Percentiles rank a stretch among this genome's conserved stretches.
Evolutionary conservation across 1,140 invertebrate species (phyloP).

Genomic region (Agrilus planipennis): DNA sequence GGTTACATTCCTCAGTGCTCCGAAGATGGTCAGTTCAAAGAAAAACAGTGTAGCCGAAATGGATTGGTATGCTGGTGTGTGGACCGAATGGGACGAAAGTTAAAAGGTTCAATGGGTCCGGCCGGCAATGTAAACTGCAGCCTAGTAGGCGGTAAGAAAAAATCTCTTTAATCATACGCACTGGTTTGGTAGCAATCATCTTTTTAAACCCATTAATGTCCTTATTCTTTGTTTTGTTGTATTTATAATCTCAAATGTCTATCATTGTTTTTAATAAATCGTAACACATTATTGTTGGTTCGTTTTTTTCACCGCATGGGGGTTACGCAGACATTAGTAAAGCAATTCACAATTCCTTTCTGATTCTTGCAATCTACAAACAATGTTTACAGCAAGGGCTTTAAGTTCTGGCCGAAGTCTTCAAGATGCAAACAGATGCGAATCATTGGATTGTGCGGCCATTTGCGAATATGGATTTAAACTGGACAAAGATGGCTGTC

Average conservation of each 20-base stretch:
- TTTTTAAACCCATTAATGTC: too few species aligned
- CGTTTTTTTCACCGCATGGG: too few species aligned
- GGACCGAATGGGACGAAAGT: slow-evolving; percentile 58
- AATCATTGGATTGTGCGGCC: slow-evolving; percentile 55
- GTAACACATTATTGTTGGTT: too few species aligned
- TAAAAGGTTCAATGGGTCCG: slow-evolving; percentile 65
- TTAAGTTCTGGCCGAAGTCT: slow-evolving; percentile 37
- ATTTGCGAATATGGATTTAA: slow-evolving; percentile 77
- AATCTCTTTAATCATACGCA: too few species aligned
- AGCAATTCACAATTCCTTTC: too few species aligned
- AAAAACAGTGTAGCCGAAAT: slow-evolving; percentile 68
- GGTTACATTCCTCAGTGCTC: slow-evolving; percentile 75
- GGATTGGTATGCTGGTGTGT: slow-evolving; percentile 81
- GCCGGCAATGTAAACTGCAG: slow-evolving; percentile 54
- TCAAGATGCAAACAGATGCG: slow-evolving; percentile 34
- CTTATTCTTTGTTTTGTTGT: too few species aligned
- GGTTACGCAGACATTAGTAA: too few species aligned
- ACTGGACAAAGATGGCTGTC: slow-evolving; percentile 62
- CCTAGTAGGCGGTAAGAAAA: slow-evolving; percentile 29
- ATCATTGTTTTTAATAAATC: too few species aligned
- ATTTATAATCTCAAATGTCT: too few species aligned
- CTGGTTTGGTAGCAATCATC: too few species aligned
- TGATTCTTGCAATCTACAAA: not conserved
- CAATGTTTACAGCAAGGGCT: slow-evolving; percentile 27
- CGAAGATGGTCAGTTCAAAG: slow-evolving; percentile 53